Base-by-base conservation (phyloP, 2,797 vertebrate genomes). In the Enteromius fasciolatus region DNA sequence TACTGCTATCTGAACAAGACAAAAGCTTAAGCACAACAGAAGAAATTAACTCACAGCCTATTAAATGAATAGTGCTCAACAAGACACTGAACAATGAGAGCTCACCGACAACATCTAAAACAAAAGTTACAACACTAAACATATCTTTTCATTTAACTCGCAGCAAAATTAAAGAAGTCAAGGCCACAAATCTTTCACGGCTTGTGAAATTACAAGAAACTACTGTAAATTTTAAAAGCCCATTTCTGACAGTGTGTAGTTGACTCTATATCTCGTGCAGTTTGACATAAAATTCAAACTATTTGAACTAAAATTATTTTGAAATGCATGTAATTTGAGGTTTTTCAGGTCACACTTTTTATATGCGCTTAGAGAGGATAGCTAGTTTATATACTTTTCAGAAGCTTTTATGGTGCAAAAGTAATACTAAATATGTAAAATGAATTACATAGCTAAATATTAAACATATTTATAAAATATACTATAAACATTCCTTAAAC, bases 141-240 rank as follows among this genome's bases (percentile, higher is more conserved):
- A 77, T 46, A 77, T 39, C 31, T 39, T 12, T 4, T 75, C 31
- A 17, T 74, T 74, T 57, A n/a, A 74, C 50, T 36, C 3, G n/a
- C n/a, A 31, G 31, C 20, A 57, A 74, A 73, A 52, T 31, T 14
- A 18, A 31, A 20, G 48, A 73, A 73, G 52, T 73, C 44, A 52
- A 73, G 28, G 48, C 18, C 48, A 33, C 70, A 52, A 52, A 52
- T 52, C 48, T 54, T 54, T 74, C 10, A 57, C n/a, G 6, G 36
- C 7, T 57, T 57, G 31, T 57, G 31, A 39, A 74, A 74, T 74
- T 10, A 39, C 12, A 39, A 75, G 12, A 39, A 75, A 23, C 14
- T 25, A 39, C 18, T 23, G 50, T 57, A 15, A 39, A 75, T 6
- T 6, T 57, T 23, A 75, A 57, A 57, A 57, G 12, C 20, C 28